These are phyloP conservation scores for Zenarchopterus dispar DNA, from an alignment of 2,797 vertebrate species.

Conservation along the genomic window DNA sequence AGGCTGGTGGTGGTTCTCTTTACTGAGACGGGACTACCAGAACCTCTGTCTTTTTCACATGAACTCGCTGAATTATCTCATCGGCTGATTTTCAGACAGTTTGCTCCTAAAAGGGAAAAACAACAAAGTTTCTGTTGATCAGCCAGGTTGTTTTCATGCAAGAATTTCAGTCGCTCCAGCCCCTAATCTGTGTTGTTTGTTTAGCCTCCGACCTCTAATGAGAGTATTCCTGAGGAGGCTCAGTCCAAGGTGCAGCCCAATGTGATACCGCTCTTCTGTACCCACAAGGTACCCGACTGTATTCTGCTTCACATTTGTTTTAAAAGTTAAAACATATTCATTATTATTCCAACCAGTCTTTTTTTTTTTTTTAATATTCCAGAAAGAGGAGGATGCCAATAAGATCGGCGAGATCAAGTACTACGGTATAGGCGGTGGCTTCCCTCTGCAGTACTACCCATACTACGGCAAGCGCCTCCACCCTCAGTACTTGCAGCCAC, in stretches of 20 bases:
- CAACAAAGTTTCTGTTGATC: too few species aligned
- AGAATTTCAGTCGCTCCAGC: not conserved
- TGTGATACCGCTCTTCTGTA: constrained; percentile 88
- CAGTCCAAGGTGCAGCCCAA: constrained; percentile 80
- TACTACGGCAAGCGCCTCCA: constrained; percentile 96
- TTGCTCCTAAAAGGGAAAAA: too few species aligned
- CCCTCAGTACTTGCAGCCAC: constrained; percentile 90
- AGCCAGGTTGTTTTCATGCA: too few species aligned
- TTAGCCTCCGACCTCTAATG: constrained; percentile 86
- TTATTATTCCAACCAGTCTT: not conserved
- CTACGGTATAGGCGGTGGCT: constrained; percentile 86
- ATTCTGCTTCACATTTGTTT: too few species aligned
- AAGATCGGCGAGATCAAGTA: constrained; percentile 88
- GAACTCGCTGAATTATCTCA: too few species aligned
- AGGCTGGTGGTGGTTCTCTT: too few species aligned
- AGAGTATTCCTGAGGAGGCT: constrained; percentile 79
- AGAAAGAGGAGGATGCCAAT: constrained; percentile 89
- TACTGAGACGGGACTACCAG: too few species aligned
- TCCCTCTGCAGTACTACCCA: constrained; percentile 95
- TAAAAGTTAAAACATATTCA: too few species aligned
- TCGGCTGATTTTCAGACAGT: too few species aligned
- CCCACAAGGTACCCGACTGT: constrained; percentile 84
- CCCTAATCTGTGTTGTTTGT: not conserved
- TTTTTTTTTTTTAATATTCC: not conserved
- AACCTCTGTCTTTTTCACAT: too few species aligned